Evolutionary conservation across 2,797 vertebrate genomes (phyloP).

Genomic region (Coregonus ussuriensis): DNA sequence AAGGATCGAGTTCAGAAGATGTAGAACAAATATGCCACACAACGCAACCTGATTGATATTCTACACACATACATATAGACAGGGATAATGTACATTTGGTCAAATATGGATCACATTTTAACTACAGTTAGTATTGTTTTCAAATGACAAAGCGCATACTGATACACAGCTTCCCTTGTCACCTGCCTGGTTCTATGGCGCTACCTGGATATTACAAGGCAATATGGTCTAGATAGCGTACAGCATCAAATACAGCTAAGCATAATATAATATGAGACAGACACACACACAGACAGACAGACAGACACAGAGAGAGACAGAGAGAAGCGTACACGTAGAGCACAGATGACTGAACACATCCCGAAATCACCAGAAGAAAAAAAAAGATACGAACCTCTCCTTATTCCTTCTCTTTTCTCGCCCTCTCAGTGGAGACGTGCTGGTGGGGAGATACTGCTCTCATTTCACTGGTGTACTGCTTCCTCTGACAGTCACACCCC

Average conservation of each 20-base stretch:
- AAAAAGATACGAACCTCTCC: slow-evolving; percentile 31
- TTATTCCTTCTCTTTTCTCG: slow-evolving; percentile 25
- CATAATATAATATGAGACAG: background rate
- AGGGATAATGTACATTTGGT: too few relatives aligned
- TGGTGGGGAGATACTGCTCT: slow-evolving; percentile 58
- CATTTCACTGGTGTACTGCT: slow-evolving; percentile 57
- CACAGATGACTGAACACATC: slow-evolving; percentile 25
- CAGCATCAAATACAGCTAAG: slow-evolving; percentile 6
- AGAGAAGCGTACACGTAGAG: slow-evolving; percentile 18
- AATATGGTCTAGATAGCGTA: background rate
- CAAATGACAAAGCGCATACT: background rate
- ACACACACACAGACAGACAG: too few relatives aligned
- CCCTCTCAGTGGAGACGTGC: slow-evolving; percentile 41
- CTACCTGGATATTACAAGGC: background rate
- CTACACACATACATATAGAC: background rate
- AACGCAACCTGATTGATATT: slow-evolving; percentile 27
- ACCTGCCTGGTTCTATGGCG: background rate
- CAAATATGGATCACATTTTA: background rate
- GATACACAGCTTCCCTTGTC: background rate
- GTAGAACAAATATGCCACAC: slow-evolving; percentile 21
- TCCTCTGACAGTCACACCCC: slow-evolving; percentile 63
- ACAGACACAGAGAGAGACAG: slow-evolving; percentile 11
- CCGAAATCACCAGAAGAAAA: slow-evolving; percentile 23
- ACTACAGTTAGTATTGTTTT: slow-evolving; percentile 9
- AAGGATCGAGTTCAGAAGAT: slow-evolving; percentile 22